Base-by-base conservation (phyloP, 2,888 invertebrate species). In the Rhimphoctona megacephalus region DNA sequence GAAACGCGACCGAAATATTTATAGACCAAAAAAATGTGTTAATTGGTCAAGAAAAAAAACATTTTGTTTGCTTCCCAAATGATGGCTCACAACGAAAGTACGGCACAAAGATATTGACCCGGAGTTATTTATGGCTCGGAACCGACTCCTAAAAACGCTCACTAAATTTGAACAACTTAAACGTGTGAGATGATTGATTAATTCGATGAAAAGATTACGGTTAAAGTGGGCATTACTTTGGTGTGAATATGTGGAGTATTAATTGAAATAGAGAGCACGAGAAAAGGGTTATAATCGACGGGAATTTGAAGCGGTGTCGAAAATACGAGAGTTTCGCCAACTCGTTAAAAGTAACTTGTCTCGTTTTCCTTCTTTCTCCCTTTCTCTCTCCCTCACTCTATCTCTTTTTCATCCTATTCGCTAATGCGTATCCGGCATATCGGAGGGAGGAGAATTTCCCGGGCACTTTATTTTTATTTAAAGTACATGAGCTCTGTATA, bases 391-490 rank as follows among this genome's bases (percentile, higher is more conserved):
- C 14, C 22, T 46, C 17, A 25, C 46, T 39, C n/a, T 67, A 8
- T 39, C 46, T 49, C 49, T 49, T n/a, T 52, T 6, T 30, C 70
- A 30, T 90, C 90, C 92, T 91, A 93, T 94, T 93, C 92, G 93
- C 92, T 94, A 94, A 94, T 94, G 93, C 92, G 89, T 90, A 90
- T 91, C 90, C 89, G 86, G 88, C 90, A 90, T 54, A 73, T 90
- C 90, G 89, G 89, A 61, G 61, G 52, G 69, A 76, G 46, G 64
- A 73, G 43, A 52, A 66, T 69, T 76, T 82, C 43, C 81, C 78
- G 61, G 89, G 90, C 88, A 92, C 91, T 93, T 93, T 93, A 94
- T 94, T 94, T 94, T 94, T 94, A 94, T 94, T 94, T 91, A 93
- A 93, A 94, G 90, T 91, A 88, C 90, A 85, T 87, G 79, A 83